phyloP scores from a whole-genome alignment of 2,113 vertebrate genomes.

The Mormyrus iriodes region DNA sequence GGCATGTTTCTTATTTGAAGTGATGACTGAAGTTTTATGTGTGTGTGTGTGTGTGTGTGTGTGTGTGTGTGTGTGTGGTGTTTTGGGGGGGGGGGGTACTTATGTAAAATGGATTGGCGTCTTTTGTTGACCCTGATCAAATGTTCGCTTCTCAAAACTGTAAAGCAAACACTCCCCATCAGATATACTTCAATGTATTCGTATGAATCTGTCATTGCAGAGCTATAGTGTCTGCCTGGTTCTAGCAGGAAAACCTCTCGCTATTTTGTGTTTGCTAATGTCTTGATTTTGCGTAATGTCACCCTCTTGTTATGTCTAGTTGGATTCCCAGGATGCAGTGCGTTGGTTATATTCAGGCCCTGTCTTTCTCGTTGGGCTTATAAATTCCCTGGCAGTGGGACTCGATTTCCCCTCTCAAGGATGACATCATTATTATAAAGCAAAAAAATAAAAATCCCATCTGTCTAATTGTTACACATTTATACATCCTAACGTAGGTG shows the following conservation, averaged over 20 bases:
- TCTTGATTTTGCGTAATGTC: neutral
- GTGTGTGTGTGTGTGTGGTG: neutral
- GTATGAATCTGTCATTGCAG: too few species aligned
- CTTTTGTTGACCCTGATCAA: too few species aligned
- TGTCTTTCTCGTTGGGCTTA: neutral
- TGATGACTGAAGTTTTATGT: too few species aligned
- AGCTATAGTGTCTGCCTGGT: too few species aligned
- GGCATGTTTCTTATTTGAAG: neutral
- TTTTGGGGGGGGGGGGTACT: too few species aligned
- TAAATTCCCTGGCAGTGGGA: slow-evolving; percentile 1
- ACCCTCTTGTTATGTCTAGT: slow-evolving; percentile 12
- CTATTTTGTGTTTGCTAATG: neutral
- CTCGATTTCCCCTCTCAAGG: neutral
- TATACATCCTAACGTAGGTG: neutral
- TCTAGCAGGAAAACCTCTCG: neutral
- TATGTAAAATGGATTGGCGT: too few species aligned
- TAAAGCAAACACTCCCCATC: too few species aligned
- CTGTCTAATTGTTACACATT: neutral
- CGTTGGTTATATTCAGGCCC: neutral
- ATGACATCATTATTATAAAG: slow-evolving; percentile 14
- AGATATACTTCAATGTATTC: too few species aligned
- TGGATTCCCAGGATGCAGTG: slow-evolving; percentile 6
- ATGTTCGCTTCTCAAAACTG: too few species aligned
- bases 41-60: neutral
- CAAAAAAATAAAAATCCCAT: neutral